Conservation (phyloP, 2,797 vertebrate species). For the Myotis daubentonii region DNA sequence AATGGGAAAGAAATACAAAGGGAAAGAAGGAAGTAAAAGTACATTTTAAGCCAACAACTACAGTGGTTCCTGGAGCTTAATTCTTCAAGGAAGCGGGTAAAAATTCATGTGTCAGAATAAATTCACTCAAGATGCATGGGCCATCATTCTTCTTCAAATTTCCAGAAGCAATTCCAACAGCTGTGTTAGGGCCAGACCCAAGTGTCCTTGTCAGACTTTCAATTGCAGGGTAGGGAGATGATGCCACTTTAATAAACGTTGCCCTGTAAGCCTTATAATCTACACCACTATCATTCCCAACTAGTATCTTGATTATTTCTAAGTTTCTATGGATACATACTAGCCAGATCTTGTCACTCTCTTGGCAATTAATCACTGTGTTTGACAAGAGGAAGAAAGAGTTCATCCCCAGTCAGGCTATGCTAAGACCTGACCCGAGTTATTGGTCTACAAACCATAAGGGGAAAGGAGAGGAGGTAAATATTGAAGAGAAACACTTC, state of each 20-base stretch:
- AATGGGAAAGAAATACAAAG: background rate
- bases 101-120: background rate
- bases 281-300: background rate
- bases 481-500: background rate
- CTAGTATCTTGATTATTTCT: background rate
- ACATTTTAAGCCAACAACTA: background rate
- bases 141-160: background rate
- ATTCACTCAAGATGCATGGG: background rate
- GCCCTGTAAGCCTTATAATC: background rate
- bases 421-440: background rate
- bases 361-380: background rate
- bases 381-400: background rate
- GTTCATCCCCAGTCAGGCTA: background rate
- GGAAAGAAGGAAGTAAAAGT: background rate
- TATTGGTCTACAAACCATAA: background rate
- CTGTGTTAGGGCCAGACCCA: background rate
- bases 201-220: background rate
- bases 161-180: background rate
- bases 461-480: background rate
- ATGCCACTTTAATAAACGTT: background rate
- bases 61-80: background rate
- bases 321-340: background rate
- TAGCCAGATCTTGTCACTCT: background rate
- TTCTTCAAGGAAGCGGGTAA: background rate
- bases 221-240: background rate